Percentiles rank a stretch among this genome's conserved stretches.
Evolutionary conservation across 1,140 invertebrate species (phyloP).

Genomic region (Heterodera carotae): DNA sequence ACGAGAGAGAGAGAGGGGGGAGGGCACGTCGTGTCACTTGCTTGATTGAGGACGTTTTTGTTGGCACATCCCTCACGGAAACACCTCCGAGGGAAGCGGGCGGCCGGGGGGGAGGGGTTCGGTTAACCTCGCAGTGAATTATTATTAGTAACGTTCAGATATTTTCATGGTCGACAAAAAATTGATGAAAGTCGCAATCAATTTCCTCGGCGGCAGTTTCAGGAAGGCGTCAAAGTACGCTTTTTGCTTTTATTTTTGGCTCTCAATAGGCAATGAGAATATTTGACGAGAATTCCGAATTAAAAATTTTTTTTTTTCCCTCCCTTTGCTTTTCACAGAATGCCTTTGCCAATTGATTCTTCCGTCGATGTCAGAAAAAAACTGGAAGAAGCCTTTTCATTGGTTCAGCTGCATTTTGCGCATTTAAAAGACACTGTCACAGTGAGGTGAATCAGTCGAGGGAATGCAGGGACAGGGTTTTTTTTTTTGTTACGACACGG

Average conservation of each 20-base stretch:
- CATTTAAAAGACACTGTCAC: constrained; percentile 24
- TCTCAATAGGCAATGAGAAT: too few species aligned
- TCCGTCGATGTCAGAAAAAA: constrained; percentile 23
- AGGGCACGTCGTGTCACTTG: too few species aligned
- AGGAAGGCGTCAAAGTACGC: constrained; percentile 24
- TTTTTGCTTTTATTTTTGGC: background rate
- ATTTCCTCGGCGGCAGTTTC: constrained; percentile 20
- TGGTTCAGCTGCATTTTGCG: constrained; percentile 4
- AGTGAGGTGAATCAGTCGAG: background rate
- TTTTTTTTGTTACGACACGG: too few species aligned
- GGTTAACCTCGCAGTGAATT: too few species aligned
- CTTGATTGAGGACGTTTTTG: too few species aligned
- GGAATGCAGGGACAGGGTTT: too few species aligned
- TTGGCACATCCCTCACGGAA: too few species aligned
- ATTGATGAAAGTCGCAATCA: constrained; percentile 4
- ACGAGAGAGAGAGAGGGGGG: too few species aligned
- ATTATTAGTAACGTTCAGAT: constrained; percentile 17
- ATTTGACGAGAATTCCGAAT: too few species aligned
- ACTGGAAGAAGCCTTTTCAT: constrained; percentile 22
- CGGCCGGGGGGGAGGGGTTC: too few species aligned
- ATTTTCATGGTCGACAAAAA: constrained; percentile 21
- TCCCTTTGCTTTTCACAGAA: background rate
- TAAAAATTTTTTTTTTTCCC: too few species aligned
- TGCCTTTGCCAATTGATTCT: constrained; percentile 29
- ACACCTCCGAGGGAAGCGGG: too few species aligned